Percentiles rank a stretch among this genome's conserved stretches.
phyloP scores from a whole-genome alignment of 2,888 invertebrate genomes.

The Neoascia interrupta region DNA sequence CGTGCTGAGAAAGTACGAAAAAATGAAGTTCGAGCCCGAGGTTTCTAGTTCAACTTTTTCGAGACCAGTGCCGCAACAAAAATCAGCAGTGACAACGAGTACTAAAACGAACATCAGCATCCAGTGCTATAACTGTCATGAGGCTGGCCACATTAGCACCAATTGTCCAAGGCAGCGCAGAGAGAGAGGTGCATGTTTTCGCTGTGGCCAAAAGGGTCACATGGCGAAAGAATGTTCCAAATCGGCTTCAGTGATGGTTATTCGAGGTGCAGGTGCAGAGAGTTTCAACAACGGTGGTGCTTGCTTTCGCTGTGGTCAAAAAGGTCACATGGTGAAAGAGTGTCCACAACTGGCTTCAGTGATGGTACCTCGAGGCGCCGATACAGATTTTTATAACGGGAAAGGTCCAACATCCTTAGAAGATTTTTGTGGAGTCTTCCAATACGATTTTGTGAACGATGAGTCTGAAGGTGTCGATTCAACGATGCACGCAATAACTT shows the following conservation, averaged over 20 bases:
- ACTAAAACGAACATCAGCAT: neutral
- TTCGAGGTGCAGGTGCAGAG: no score
- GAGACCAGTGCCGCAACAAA: no score
- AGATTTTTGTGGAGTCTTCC: neutral
- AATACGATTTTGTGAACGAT: neutral
- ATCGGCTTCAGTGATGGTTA: no score
- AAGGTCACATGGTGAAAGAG: no score
- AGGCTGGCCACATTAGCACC: neutral
- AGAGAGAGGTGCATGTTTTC: constrained; percentile 5
- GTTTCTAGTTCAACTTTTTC: no score
- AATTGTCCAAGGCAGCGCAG: neutral
- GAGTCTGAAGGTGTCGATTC: neutral
- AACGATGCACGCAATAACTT: neutral
- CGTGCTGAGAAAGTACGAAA: neutral
- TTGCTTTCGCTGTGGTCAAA: no score
- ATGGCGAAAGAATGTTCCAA: neutral
- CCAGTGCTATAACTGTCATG: neutral
- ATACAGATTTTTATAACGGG: no score
- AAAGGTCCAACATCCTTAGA: neutral
- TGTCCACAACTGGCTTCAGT: no score
- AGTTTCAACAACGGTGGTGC: no score
- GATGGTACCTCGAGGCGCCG: neutral
- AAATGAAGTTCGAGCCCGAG: neutral
- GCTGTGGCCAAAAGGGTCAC: neutral
- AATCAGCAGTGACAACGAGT: no score